Base-by-base conservation (phyloP, 2,113 vertebrate species). In the Melanerpes aurifrons region DNA sequence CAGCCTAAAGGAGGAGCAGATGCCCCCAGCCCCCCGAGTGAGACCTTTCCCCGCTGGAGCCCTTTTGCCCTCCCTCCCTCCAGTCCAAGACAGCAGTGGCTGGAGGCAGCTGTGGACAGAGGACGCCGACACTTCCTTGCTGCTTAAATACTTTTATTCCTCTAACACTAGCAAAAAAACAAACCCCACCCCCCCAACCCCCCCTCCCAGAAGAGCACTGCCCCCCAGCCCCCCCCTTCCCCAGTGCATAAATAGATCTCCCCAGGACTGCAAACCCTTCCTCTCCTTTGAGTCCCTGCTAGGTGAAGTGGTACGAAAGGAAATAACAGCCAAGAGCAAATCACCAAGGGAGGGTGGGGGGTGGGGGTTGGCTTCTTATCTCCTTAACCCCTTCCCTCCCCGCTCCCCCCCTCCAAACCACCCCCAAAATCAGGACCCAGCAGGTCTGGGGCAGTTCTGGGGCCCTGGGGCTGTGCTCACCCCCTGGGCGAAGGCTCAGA, bases 141-240 rank as follows among this genome's bases (percentile, higher is more conserved):
- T 94, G 95, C 84, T 87, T 97, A 81, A 90, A 93, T 96, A 74
- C 61, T 94, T 98, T 97, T 98, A 97, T 97, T 94, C 96, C 89
- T 97, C 98, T 98, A 98, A 92, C 57, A 89, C 97, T 97, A 98
- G 96, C 96, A 96, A 97, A 97, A 97, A 97, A 94, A 48, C 16
- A 61, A 32, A 28, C 26, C 35, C 37, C 32, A 32, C 31, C 58
- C 31, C 31, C 20, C 22, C 53, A 37, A 37, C 8, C 37, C 37
- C 37, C 47, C 47, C 47, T 47, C 95, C 97, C 96, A 91, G 77
- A 89, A 96, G 96, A 72, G 74, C 21, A 80, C n/a, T 3, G 37
- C 48, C 85, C 54, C 91, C 85, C 77, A 2, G 2, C 92, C 86
- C 86, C 6, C 76, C 86, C 82, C 35, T 35, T 9, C 79, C 78